Evolutionary conservation across 2,888 invertebrate species (phyloP).

Genomic region (Syrista parreyssii): DNA sequence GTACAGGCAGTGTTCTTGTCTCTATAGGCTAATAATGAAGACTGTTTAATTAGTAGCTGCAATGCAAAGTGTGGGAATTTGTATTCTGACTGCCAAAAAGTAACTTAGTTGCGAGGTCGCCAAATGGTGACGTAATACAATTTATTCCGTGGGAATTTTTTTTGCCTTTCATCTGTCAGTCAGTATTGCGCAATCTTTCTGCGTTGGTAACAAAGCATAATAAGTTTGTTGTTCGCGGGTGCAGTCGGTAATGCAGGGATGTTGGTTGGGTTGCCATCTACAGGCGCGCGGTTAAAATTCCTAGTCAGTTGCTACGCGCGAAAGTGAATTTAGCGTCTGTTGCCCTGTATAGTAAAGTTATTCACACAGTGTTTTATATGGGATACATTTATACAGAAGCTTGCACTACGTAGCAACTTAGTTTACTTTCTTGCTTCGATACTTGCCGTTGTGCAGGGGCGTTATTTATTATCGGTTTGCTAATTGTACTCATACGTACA

Average conservation of each 20-base stretch:
- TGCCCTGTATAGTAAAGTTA: not conserved
- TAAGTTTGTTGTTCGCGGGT: not conserved
- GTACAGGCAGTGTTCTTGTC: not conserved
- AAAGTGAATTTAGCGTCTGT: not conserved
- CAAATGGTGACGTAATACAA: slow-evolving; percentile 26
- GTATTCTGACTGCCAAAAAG: not conserved
- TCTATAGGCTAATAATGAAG: not conserved
- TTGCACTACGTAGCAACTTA: not conserved
- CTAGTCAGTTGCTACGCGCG: not conserved
- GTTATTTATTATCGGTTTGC: not conserved
- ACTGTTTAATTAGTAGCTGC: not conserved
- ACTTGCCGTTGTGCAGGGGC: not conserved
- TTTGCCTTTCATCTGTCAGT: slow-evolving; percentile 10
- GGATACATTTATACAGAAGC: not conserved
- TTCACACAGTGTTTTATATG: not conserved
- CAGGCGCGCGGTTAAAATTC: not conserved
- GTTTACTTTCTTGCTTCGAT: not conserved
- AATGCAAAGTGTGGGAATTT: slow-evolving; percentile 1
- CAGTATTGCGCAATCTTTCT: not conserved
- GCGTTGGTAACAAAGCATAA: not conserved
- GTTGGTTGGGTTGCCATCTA: not conserved
- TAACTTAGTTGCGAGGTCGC: slow-evolving; percentile 23
- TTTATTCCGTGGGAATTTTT: slow-evolving; percentile 27
- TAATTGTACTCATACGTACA: not conserved
- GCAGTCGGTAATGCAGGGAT: not conserved